Base-by-base conservation (phyloP, 2,113 vertebrate species). In the Chionomys nivalis region DNA sequence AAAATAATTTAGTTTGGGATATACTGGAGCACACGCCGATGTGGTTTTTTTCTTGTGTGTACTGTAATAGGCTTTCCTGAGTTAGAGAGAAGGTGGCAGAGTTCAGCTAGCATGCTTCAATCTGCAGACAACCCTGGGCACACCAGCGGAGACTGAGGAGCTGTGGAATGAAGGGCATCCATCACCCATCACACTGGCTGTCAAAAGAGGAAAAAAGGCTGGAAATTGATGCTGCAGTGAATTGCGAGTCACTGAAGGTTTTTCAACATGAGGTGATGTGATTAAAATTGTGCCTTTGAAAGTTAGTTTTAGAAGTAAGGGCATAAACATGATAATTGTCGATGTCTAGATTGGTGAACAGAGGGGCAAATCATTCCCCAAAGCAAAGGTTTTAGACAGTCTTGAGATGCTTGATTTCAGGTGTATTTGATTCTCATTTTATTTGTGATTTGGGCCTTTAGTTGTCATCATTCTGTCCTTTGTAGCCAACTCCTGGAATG, bases 1-100 rank as follows among this genome's bases (percentile, higher is more conserved):
- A 77, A 68, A 36, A 75, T 87, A 87, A 83, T 94, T 95, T 93
- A 61, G 79, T 94, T 24, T 89, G 76, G 89, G 90, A 93, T 89
- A 77, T 2, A 65, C 31, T 17, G 39, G 70, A 24, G 52, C 13
- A 75, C 23, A 39, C 1, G 14, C n/a, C 68, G 91, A 87, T 87
- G 87, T 5, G 52, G 55, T 88, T 94, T 47, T 42, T 86, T 66
- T n/a, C 31, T 88, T 21, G 2, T 1, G 31, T 89, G 86, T 65
- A 65, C 44, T 79, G 16, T 66, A 55, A 93, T 58, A 58, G 8
- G 66, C 28, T 55, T 76, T 95, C 55, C 2, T n/a, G 70, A 92
- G 21, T 31, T 79, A 93, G 63, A 14, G 58, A 75, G 76, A 72
- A 90, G 23, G 31, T 21, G 31, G 12, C 65, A 65, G 39, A n/a